phyloP scores from a whole-genome alignment of 2,113 vertebrate species.

The Reinhardtius hippoglossoides region DNA sequence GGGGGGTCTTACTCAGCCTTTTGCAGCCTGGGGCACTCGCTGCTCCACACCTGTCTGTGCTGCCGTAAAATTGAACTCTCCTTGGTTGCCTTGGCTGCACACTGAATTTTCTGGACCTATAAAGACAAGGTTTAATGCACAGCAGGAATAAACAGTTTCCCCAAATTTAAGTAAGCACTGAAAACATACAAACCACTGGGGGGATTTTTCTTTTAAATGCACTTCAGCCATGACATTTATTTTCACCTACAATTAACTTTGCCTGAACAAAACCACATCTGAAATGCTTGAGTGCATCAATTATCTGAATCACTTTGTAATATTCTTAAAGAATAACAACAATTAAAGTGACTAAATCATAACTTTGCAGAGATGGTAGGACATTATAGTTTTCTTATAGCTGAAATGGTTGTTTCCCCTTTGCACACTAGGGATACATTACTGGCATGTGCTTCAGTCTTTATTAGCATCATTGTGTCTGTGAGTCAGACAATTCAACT shows the following conservation, averaged over 20 bases:
- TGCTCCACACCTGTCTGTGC: constrained; percentile 91
- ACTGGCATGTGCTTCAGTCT: constrained; percentile 16
- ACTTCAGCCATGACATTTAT: constrained; percentile 29
- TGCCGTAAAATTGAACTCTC: constrained; percentile 88
- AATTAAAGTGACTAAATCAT: constrained; percentile 6
- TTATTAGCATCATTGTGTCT: constrained; percentile 32
- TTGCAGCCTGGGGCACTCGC: constrained; percentile 83
- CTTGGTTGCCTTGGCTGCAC: constrained; percentile 86
- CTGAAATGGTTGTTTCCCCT: neutral
- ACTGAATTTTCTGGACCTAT: constrained; percentile 86
- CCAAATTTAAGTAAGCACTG: constrained; percentile 1
- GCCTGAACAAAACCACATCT: constrained; percentile 7
- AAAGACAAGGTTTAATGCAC: constrained; percentile 60
- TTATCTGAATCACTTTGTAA: constrained; percentile 16
- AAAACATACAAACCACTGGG: neutral
- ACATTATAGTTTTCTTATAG: neutral
- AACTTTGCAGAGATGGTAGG: neutral
- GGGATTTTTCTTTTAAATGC: constrained; percentile 41
- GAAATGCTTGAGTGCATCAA: constrained; percentile 30
- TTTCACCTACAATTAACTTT: constrained; percentile 31
- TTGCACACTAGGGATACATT: neutral
- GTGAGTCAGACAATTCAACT: constrained; percentile 41
- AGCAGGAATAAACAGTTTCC: constrained; percentile 40
- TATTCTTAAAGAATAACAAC: neutral
- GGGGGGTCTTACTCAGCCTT: constrained; percentile 85